A percentile compares a stretch with the other conserved stretches of the same genome.
These are phyloP conservation scores for Venusia cambrica DNA, from an alignment of 2,888 invertebrate species.

Conservation along the genomic window DNA sequence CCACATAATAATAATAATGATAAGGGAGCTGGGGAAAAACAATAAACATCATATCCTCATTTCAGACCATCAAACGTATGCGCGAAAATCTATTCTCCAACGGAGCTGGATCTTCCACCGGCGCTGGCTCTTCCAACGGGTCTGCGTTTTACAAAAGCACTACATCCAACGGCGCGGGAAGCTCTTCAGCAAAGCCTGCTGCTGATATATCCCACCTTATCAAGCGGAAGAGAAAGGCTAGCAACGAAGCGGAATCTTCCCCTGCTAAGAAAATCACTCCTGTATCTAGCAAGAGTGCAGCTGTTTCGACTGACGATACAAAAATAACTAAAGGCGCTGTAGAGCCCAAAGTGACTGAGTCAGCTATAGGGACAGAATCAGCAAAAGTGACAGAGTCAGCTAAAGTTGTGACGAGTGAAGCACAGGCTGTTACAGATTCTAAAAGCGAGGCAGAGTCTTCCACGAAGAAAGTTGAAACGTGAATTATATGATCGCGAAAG, in stretches of 20 bases:
- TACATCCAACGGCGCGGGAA: slow-evolving; percentile 35
- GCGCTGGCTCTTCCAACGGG: slow-evolving; percentile 78
- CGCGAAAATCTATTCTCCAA: slow-evolving; percentile 60
- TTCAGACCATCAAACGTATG: slow-evolving; percentile 66
- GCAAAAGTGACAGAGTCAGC: too few relatives aligned
- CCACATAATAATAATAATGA: too few relatives aligned
- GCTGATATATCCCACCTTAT: slow-evolving; percentile 92
- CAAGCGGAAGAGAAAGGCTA: slow-evolving; percentile 87
- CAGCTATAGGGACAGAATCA: too few relatives aligned
- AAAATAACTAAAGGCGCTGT: slow-evolving; percentile 1
- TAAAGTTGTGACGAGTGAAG: slow-evolving; percentile 3
- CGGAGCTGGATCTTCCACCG: slow-evolving; percentile 46
- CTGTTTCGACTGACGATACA: neutral
- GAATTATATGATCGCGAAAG: too few relatives aligned
- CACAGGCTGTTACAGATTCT: neutral
- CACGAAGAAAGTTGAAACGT: slow-evolving; percentile 12
- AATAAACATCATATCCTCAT: slow-evolving; percentile 8
- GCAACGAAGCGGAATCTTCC: slow-evolving; percentile 76
- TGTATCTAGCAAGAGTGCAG: slow-evolving; percentile 16
- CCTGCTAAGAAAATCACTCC: slow-evolving; percentile 82
- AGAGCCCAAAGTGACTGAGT: slow-evolving; percentile 1
- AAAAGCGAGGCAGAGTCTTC: slow-evolving; percentile 15
- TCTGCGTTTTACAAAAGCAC: too few relatives aligned
- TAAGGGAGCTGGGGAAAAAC: too few relatives aligned
- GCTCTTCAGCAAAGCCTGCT: slow-evolving; percentile 79